Evolutionary conservation across 2,888 invertebrate species (phyloP).

Genomic region (Cryptocephalus primarius): DNA sequence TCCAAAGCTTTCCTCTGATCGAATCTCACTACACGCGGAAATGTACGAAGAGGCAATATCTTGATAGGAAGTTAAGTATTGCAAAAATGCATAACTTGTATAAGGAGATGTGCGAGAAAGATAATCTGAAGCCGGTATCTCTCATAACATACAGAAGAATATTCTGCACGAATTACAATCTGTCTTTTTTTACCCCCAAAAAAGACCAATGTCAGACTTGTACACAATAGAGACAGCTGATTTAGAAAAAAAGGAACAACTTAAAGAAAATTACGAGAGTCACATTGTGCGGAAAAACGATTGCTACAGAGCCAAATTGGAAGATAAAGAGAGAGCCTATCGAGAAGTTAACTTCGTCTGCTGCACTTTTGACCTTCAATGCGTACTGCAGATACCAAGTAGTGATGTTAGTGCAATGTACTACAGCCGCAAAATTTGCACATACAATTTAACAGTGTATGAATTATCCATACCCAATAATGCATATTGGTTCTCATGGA

Average conservation of each 20-base stretch:
- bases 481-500: conserved; percentile 4
- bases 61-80: conserved; percentile 1
- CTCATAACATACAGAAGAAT: conserved; percentile 12
- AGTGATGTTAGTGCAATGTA: conserved; percentile 3
- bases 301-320: no score
- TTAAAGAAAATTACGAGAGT: conserved; percentile 1
- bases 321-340: conserved; percentile 7
- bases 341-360: conserved; percentile 15
- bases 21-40: background rate
- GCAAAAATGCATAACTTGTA: conserved; percentile 6
- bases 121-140: conserved; percentile 1
- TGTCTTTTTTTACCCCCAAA: conserved; percentile 5
- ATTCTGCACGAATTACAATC: conserved; percentile 13
- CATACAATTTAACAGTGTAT: conserved; percentile 6
- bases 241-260: conserved; percentile 1
- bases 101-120: background rate
- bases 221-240: conserved; percentile 4
- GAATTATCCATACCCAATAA: conserved; percentile 3
- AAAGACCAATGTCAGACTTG: conserved; percentile 15
- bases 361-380: conserved; percentile 10
- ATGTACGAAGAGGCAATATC: background rate
- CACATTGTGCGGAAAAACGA: conserved; percentile 4
- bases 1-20: background rate
- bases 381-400: conserved; percentile 5
- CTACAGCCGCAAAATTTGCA: background rate